Evolutionary conservation across 2,113 vertebrate genomes (phyloP), one percentile per base, ranked within the genome.

Genomic region (Willisornis vidua): DNA sequence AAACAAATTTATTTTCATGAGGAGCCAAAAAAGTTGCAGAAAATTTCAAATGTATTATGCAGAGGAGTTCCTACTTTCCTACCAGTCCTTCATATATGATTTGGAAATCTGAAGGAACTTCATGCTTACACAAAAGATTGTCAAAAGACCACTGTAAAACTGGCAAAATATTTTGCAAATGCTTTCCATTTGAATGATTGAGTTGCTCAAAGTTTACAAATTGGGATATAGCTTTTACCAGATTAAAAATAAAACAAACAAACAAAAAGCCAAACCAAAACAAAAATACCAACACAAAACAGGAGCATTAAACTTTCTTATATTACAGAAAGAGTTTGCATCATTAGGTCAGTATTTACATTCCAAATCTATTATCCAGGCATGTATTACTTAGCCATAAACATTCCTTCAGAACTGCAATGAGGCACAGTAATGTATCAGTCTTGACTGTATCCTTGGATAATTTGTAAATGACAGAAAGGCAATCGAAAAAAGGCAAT

Each of bases 391-490:
- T 85, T 92, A 63, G 23, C 51, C 33, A 70, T 92, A 95, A 96
- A 92, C 87, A 39, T 41, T 81, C 37, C 83, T 78, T 96, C 49
- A 70, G 82, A 91, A 83, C 65, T 80, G 33, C 83, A 96, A 8
- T 80, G 52, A 93, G 63, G 20, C 71, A 71, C 31, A 83, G 25
- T n/a, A 83, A 48, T 63, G 66, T 75, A 79, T 75, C 67, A 85
- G 70, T 78, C 65, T 83, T 48, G 31, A 83, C 68, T 1, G 0
- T 18, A 80, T 84, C 45, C 46, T 81, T 78, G 67, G 57, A 67
- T 74, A 65, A 94, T 87, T 72, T 91, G 68, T 86, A 94, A 92
- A 46, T 70, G 70, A 67, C 45, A 80, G 35, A 92, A 95, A 52
- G 39, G 10, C n/a, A 68, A 75, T 48, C 33, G 87, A 74, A 75